Evolutionary conservation across 1,140 invertebrate genomes (phyloP).

Genomic region (Theocolax elegans): DNA sequence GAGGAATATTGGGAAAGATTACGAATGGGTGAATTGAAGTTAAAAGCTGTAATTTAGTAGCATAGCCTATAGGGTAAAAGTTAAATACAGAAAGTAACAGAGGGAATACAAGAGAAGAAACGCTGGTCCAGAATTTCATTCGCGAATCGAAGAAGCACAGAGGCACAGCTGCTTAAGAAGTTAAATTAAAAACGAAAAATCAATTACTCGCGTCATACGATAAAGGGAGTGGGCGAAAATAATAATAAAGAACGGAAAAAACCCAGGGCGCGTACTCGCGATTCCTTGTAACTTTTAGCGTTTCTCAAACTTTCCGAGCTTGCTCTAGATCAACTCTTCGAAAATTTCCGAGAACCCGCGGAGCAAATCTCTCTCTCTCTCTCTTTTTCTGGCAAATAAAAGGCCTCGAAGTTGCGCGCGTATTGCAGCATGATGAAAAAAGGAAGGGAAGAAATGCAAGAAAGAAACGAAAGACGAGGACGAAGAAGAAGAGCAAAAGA

Average conservation of each 20-base stretch:
- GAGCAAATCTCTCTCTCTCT: not conserved
- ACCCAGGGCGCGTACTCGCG: not conserved
- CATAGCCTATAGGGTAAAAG: too few relatives aligned
- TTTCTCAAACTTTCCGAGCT: not conserved
- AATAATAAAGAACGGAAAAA: not conserved
- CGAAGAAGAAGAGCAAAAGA: not conserved
- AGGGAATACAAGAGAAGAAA: too few relatives aligned
- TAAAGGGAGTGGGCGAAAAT: not conserved
- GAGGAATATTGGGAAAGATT: too few relatives aligned
- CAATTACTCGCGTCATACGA: not conserved
- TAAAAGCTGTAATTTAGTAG: too few relatives aligned
- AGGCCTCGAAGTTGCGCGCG: not conserved
- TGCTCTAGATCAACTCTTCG: slow-evolving; percentile 1
- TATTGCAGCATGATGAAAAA: slow-evolving; percentile 22
- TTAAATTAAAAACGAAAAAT: slow-evolving; percentile 22
- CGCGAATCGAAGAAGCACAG: too few relatives aligned
- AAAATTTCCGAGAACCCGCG: not conserved
- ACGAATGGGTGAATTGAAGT: too few relatives aligned
- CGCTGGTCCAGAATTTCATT: too few relatives aligned
- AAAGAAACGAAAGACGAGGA: not conserved
- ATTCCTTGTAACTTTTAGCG: not conserved
- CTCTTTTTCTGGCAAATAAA: not conserved
- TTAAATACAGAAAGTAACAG: too few relatives aligned
- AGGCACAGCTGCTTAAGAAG: not conserved
- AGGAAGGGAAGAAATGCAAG: too few relatives aligned